These are phyloP conservation scores for Syrista parreyssii DNA, from an alignment of 2,888 invertebrate species.

Conservation along the genomic window DNA sequence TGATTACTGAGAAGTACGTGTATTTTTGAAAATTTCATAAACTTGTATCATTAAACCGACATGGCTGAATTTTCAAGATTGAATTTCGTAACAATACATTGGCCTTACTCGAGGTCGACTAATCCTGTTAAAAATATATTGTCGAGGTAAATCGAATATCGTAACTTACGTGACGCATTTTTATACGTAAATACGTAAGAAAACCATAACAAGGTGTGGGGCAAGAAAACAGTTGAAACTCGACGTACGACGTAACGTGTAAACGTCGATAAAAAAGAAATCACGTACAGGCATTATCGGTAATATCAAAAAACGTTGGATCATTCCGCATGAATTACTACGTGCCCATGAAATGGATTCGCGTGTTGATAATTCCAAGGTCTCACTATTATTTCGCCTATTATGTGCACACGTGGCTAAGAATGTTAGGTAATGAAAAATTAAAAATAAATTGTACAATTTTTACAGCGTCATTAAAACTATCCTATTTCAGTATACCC, in stretches of 20 bases:
- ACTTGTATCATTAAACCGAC: background rate
- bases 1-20: too few relatives aligned
- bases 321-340: conserved; percentile 15
- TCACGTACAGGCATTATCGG: background rate
- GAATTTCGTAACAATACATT: background rate
- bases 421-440: too few relatives aligned
- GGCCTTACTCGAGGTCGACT: background rate
- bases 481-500: too few relatives aligned
- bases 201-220: too few relatives aligned
- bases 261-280: conserved; percentile 6
- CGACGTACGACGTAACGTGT: background rate
- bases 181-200: too few relatives aligned
- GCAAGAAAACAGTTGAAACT: background rate
- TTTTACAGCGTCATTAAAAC: too few relatives aligned
- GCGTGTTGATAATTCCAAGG: background rate
- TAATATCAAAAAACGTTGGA: background rate
- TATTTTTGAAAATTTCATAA: too few relatives aligned
- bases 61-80: background rate
- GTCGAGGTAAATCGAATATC: background rate
- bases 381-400: background rate
- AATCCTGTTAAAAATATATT: background rate
- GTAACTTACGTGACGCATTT: too few relatives aligned
- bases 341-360: conserved; percentile 7
- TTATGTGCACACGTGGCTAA: background rate
- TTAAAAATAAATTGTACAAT: too few relatives aligned